phyloP scores from a whole-genome alignment of 1,140 invertebrate species.

The Magallana angulata region DNA sequence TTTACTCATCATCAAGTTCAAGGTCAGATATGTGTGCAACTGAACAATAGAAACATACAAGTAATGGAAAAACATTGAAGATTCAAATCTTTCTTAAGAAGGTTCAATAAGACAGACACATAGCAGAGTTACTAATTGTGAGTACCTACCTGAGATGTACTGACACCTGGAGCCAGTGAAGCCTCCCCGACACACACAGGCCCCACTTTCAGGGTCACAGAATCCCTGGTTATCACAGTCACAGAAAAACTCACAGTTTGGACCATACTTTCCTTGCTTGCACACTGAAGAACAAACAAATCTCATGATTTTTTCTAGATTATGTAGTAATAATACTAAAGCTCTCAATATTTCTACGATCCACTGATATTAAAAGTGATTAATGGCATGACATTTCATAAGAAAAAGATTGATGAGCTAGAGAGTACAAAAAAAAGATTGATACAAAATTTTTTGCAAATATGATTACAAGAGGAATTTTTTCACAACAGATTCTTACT shows the following conservation, averaged over 20 bases:
- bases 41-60: constrained; percentile 8
- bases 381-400: too few species aligned
- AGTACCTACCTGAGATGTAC: constrained; percentile 63
- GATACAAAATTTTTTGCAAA: too few species aligned
- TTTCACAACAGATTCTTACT: neutral
- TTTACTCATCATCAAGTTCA: constrained; percentile 39
- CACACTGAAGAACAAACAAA: constrained; percentile 68
- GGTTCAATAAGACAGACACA: neutral
- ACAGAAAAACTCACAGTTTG: constrained; percentile 90
- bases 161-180: constrained; percentile 78
- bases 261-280: constrained; percentile 78
- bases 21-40: neutral
- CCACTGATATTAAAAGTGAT: too few species aligned
- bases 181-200: constrained; percentile 85
- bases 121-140: neutral
- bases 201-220: constrained; percentile 82
- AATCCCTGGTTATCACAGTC: constrained; percentile 86
- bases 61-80: neutral
- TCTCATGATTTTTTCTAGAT: too few species aligned
- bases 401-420: too few species aligned
- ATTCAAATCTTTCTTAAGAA: neutral
- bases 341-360: too few species aligned
- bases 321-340: too few species aligned
- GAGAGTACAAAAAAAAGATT: too few species aligned
- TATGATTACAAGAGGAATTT: neutral